Evolutionary conservation across 2,797 vertebrate species (phyloP).

Genomic region (Sebastiscus albofasciatus): DNA sequence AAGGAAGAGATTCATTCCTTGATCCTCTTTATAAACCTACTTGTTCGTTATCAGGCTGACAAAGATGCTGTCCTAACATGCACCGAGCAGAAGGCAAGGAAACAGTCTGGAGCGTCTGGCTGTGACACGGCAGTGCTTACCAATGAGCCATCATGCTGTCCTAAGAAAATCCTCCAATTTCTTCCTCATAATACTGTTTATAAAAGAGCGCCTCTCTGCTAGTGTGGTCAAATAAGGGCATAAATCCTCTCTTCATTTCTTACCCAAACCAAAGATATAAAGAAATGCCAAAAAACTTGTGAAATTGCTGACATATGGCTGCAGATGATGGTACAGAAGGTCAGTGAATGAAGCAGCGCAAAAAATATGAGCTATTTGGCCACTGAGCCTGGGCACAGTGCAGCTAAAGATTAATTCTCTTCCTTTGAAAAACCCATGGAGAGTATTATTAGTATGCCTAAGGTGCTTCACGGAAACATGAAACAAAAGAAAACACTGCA

Average conservation of each 20-base stretch:
- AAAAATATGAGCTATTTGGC: neutral
- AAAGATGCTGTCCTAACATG: constrained; percentile 48
- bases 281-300: neutral
- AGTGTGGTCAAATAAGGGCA: neutral
- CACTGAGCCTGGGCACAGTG: neutral
- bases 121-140: constrained; percentile 56
- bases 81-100: constrained; percentile 57
- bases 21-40: constrained; percentile 35
- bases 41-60: constrained; percentile 44
- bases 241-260: constrained; percentile 1
- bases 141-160: constrained; percentile 46
- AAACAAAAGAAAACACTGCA: neutral
- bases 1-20: constrained; percentile 25
- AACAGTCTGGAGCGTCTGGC: constrained; percentile 54
- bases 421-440: neutral
- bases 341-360: constrained; percentile 1
- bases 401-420: neutral
- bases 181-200: constrained; percentile 8
- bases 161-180: constrained; percentile 47
- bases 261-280: neutral
- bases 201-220: constrained; percentile 9
- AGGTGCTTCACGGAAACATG: neutral
- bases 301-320: neutral
- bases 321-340: neutral
- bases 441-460: neutral